phyloP scores from a whole-genome alignment of 2,113 vertebrate genomes.

The Sinocyclocheilus rhinocerous region DNA sequence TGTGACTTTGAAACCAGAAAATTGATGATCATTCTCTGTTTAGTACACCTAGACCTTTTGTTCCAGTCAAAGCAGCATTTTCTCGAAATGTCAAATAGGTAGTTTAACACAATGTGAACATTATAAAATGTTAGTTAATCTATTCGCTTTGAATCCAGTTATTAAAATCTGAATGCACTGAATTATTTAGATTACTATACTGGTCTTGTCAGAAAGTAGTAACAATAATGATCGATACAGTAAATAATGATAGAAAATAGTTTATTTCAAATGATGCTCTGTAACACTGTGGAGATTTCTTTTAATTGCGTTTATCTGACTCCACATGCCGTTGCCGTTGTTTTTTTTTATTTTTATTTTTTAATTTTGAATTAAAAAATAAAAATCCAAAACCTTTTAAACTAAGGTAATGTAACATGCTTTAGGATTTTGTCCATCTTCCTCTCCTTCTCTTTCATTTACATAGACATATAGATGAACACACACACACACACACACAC shows the following conservation, averaged over 20 bases:
- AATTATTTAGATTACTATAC: background rate
- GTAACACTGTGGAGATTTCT: no score
- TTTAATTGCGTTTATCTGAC: background rate
- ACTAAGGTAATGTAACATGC: background rate
- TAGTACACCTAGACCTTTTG: background rate
- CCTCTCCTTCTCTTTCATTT: conserved; percentile 36
- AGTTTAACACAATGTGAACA: background rate
- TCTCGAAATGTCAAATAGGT: background rate
- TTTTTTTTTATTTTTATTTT: background rate
- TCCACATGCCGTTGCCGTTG: background rate
- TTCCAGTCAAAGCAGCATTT: background rate
- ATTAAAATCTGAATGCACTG: background rate
- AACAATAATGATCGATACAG: background rate
- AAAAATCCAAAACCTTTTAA: background rate
- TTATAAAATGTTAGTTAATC: background rate
- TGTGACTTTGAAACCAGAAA: conserved; percentile 16
- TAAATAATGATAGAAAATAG: background rate
- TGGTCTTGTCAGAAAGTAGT: no score
- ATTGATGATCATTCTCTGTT: conserved; percentile 6
- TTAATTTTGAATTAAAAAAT: no score
- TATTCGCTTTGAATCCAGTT: background rate
- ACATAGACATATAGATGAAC: conserved; percentile 35
- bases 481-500: conserved; percentile 26
- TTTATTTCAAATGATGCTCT: background rate
- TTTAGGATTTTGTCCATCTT: background rate